Evolutionary conservation across 2,113 vertebrate species (phyloP), one percentile per base, ranked within the genome.

Genomic region (Oceanites oceanicus): DNA sequence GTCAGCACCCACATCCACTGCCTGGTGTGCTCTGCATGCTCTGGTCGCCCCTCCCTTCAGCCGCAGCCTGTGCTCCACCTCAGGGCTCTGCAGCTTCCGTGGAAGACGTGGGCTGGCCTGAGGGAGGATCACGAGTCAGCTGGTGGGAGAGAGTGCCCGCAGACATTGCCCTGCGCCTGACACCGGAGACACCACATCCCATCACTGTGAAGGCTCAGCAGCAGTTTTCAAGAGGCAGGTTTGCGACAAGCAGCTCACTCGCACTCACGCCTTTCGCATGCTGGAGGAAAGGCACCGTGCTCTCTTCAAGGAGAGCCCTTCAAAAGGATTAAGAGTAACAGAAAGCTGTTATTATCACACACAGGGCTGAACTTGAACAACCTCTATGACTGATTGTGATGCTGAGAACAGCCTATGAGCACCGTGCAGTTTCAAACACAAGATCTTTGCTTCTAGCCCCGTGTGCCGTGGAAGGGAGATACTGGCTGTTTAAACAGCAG

Each of bases 71-170:
- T n/a, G 61, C 56, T 86, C 38, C 22, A 29, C 56, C 21, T 34
- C 62, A 19, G 78, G n/a, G 67, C 47, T 34, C 71, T 88, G 71
- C 5, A 9, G 74, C 70, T 53, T 42, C 20, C 2, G 38, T 22
- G 38, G 78, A 55, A 79, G 38, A 18, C 1, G 3, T 1, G 5
- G 53, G 63, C 40, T 86, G 63, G 16, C 47, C 40, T 14, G 29
- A n/a, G 62, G 52, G 20, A 61, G 58, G 17, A 72, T 73, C 29
- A 19, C 0, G 2, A 83, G 67, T 50, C 75, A 75, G 32, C 15
- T 0, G 1, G n/a, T n/a, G 26, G 36, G n/a, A 59, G 34, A 65
- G 36, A 16, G 25, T 1, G 2, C 14, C 65, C 0, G 0, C 52
- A 72, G 91, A n/a, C 67, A 8, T 21, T 72, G 84, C 14, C 44